Base-by-base conservation (phyloP, 2,113 vertebrate species). In the Brachyistius frenatus region DNA sequence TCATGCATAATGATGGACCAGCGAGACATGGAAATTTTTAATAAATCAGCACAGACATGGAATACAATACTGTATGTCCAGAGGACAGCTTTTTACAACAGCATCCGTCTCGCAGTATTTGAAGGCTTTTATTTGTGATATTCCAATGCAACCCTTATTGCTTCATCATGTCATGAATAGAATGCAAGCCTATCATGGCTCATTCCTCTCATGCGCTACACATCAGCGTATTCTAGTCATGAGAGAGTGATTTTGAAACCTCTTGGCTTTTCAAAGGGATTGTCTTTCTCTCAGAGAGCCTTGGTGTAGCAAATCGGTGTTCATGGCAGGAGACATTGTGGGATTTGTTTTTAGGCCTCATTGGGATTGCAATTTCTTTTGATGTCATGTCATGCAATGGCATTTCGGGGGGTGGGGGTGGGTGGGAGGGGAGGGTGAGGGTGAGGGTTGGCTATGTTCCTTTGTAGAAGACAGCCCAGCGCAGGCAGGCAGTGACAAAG, bases 301-400 rank as follows among this genome's bases (percentile, higher is more conserved):
- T 72, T 44, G 54, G 72, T 80, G 83, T 69, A 73, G 73, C 74
- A 73, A 88, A 84, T 84, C 66, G 8, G 52, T 90, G 71, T 77
- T 89, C 78, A 78, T 87, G 74, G 72, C 79, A 70, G 53, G 41
- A 85, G 80, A 82, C 68, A 73, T 57, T 71, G 67, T 63, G 36
- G 35, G 31, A 32, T 32, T 58, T 70, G 66, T 70, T 81, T 73
- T 73, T 32, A 60, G 77, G 70, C 73, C 81, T 86, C 84, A 69
- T 80, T 80, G 78, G 76, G 82, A 84, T 89, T 85, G 78, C 60
- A 55, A 78, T 89, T 90, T 85, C 78, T 81, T 92, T 90, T 92
- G 86, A 92, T 92, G 85, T 87, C 80, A 74, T 83, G 78, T 89
- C 84, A 88, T 72, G 83, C 84, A 81, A 83, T 80, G 77, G 73